Evolutionary conservation across 2,113 vertebrate species (phyloP).

Genomic region (Pagrus major): DNA sequence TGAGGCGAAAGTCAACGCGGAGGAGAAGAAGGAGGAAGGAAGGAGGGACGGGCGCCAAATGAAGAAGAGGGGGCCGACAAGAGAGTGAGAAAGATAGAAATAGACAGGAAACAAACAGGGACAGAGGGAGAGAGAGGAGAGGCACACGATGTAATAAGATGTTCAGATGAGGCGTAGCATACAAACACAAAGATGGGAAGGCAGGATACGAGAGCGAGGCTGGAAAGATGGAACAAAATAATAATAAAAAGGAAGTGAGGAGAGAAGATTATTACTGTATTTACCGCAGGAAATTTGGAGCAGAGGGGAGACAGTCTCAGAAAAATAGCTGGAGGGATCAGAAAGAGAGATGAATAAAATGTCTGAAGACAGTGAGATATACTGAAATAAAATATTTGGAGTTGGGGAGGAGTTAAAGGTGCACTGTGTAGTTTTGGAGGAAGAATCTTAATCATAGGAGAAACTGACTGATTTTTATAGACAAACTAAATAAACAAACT

Average conservation of each 20-base stretch:
- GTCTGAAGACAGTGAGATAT: neutral
- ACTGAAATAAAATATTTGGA: neutral
- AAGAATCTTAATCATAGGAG: too few relatives aligned
- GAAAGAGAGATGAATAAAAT: conserved; percentile 24
- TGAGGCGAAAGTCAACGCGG: conserved; percentile 44
- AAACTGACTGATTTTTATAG: too few relatives aligned
- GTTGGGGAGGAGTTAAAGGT: too few relatives aligned
- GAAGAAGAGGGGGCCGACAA: conserved; percentile 56
- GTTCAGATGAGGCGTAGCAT: conserved; percentile 51
- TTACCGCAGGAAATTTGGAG: conserved; percentile 21
- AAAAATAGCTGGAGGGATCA: conserved; percentile 3
- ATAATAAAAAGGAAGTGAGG: conserved; percentile 40
- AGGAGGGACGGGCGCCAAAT: conserved; percentile 64
- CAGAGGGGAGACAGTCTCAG: conserved; percentile 5
- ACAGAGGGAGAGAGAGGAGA: conserved; percentile 52
- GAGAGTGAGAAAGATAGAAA: conserved; percentile 63
- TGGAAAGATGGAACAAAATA: conserved; percentile 33
- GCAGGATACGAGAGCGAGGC: conserved; percentile 5
- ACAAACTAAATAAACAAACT: too few relatives aligned
- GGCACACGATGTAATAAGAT: conserved; percentile 64
- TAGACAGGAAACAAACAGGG: conserved; percentile 71
- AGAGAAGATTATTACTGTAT: conserved; percentile 44
- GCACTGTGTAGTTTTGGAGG: too few relatives aligned
- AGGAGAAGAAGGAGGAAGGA: conserved; percentile 61
- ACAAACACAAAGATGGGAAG: conserved; percentile 32